Evolutionary conservation across 1,140 invertebrate species (phyloP).

Genomic region (Proctacanthus coquilletti): DNA sequence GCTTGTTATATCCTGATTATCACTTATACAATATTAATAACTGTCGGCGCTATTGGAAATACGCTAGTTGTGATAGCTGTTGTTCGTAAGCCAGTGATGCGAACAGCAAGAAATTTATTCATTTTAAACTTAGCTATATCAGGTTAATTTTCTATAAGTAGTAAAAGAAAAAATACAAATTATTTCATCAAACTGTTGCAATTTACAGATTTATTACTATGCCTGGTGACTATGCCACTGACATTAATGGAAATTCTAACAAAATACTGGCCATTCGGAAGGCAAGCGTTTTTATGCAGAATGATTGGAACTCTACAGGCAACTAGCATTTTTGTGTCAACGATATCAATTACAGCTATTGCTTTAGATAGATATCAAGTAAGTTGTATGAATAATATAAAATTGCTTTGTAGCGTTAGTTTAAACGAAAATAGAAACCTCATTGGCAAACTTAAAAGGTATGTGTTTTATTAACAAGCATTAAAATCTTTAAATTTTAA

Average conservation of each 20-base stretch:
- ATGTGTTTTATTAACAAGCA: no score
- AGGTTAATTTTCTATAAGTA: constrained; percentile 13
- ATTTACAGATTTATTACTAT: constrained; percentile 52
- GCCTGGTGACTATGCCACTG: constrained; percentile 70
- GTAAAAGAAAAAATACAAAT: no score
- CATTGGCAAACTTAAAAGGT: no score
- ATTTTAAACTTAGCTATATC: constrained; percentile 81
- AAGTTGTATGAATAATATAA: no score
- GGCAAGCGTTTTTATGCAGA: constrained; percentile 55
- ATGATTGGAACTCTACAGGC: constrained; percentile 66
- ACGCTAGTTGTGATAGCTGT: constrained; percentile 63
- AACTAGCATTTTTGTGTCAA: constrained; percentile 76
- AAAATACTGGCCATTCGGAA: constrained; percentile 56
- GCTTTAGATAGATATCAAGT: constrained; percentile 67
- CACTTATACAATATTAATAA: constrained; percentile 56
- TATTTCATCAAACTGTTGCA: no score
- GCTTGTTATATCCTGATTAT: constrained; percentile 47
- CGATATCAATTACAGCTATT: constrained; percentile 79
- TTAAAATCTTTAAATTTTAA: no score
- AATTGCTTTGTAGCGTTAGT: no score
- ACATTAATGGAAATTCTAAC: constrained; percentile 67
- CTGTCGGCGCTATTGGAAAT: constrained; percentile 63
- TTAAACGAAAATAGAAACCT: no score
- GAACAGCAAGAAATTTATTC: constrained; percentile 75
- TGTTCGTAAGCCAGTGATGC: constrained; percentile 62